These are phyloP conservation scores for Hipposideros armiger DNA, from an alignment of 2,113 vertebrate species.

Conservation along the genomic window DNA sequence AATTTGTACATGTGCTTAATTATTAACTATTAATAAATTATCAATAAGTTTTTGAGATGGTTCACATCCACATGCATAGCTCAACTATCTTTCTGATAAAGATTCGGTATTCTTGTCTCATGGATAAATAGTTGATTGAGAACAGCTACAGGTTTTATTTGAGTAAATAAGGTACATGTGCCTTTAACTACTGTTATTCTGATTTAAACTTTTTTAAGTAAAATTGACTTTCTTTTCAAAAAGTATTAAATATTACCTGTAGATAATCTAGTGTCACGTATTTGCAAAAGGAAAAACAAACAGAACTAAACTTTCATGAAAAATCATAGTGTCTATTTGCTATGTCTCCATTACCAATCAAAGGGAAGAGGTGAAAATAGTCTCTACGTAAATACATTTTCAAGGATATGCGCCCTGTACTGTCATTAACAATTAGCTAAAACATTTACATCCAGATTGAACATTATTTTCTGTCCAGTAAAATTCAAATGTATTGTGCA, in stretches of 20 bases:
- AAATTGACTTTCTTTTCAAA: background rate
- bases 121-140: background rate
- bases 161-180: background rate
- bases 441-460: slow-evolving; percentile 45
- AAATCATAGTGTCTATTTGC: background rate
- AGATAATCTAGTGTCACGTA: background rate
- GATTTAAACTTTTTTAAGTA: background rate
- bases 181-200: background rate
- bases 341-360: background rate
- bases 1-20: background rate
- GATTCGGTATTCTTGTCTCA: background rate
- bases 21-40: background rate
- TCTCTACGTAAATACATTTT: slow-evolving; percentile 28
- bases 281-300: background rate
- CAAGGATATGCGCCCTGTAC: background rate
- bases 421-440: slow-evolving; percentile 20
- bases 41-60: background rate
- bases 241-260: background rate
- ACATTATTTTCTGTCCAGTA: background rate
- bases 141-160: background rate
- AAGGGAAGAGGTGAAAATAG: slow-evolving; percentile 34
- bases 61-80: background rate
- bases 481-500: slow-evolving; percentile 22
- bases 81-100: background rate
- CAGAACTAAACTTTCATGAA: background rate